Evolutionary conservation across 2,888 invertebrate species (phyloP), one percentile per base, ranked within the genome.

Genomic region (Pseudoips prasinana): DNA sequence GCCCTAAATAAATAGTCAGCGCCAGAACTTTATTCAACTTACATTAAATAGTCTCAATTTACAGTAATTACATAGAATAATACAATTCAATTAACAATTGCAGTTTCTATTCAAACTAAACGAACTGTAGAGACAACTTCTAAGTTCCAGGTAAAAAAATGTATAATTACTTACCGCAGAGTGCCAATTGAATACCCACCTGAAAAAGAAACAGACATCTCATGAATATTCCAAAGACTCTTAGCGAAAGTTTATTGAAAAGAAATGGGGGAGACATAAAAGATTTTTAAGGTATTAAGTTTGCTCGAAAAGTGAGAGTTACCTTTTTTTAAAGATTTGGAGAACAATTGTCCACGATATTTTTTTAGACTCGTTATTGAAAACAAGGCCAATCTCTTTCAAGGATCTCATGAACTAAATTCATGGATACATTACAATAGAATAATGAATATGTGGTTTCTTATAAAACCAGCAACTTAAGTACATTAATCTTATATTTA

Each of bases 191-290:
- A 71, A 81, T 62, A 71, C 80, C 73, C 72, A 84, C 86, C 85
- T 88, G 88, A 76, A 86, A 83, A 75, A 77, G 7, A n/a, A 79
- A 79, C 65, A 79, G 78, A 79, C 73, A 69, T 46, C 62, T 71
- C 83, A 85, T 88, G 85, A 88, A 88, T 88, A 88, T 86, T 86
- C 85, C 63, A 69, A 64, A 76, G 53, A 77, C 79, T 83, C 81
- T 86, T 76, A 83, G 68, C 65, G 47, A 58, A 73, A 80, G 71
- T 79, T 85, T 82, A 85, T 84, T 84, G 81, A 81, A 83, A 82
- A 71, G 73, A 70, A 72, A 70, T 54, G 55, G 57, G 49, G 59
- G 55, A 53, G 52, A 57, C 49, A 40, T 48, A 35, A 54, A 52
- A 51, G 40, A 45, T 41, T 43, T 39, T 59, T 44, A 53, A 46